Evolutionary conservation across 2,113 vertebrate species (phyloP).

Genomic region (Manacus vitellinus): DNA sequence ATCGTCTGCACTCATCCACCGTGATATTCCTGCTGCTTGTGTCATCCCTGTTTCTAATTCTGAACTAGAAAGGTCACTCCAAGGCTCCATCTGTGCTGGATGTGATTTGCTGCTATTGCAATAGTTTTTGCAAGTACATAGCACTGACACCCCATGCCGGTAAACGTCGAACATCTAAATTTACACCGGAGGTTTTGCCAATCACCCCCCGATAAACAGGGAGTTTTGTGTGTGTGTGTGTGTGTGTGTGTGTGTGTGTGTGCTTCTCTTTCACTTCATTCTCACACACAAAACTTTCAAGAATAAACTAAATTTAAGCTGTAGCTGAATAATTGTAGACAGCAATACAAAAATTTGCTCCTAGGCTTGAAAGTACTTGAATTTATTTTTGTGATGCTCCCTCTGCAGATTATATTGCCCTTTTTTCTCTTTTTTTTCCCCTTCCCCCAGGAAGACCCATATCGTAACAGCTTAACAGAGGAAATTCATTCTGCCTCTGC

Average conservation of each 20-base stretch:
- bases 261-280: neutral
- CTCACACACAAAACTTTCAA: neutral
- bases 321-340: neutral
- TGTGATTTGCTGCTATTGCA: neutral
- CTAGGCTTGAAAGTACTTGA: neutral
- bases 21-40: neutral
- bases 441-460: neutral
- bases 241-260: neutral
- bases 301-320: neutral
- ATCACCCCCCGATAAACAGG: neutral
- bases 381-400: neutral
- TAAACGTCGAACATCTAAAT: neutral
- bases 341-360: neutral
- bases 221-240: neutral
- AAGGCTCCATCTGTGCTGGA: neutral
- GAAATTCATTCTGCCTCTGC: slow-evolving; percentile 20
- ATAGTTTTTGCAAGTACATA: neutral
- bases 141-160: neutral
- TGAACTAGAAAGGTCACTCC: neutral
- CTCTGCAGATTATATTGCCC: neutral
- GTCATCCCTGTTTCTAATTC: neutral
- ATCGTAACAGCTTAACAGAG: slow-evolving; percentile 46
- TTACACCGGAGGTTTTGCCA: neutral
- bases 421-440: neutral
- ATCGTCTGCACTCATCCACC: neutral